Evolutionary conservation across 1,140 invertebrate genomes (phyloP).

Genomic region (Drosophila nannoptera): DNA sequence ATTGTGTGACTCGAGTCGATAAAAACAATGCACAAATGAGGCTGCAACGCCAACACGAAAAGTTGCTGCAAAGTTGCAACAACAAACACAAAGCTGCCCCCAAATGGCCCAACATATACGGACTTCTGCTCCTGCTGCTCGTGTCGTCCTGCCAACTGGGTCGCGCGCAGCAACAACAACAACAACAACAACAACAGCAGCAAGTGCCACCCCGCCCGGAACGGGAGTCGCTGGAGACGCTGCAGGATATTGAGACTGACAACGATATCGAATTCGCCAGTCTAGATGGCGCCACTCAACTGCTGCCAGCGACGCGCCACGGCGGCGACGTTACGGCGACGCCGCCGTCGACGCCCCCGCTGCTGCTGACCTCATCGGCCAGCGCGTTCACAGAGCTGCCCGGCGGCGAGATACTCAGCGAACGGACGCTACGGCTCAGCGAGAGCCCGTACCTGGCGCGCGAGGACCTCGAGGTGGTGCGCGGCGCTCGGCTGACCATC

Average conservation of each 20-base stretch:
- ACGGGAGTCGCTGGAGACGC: conserved; percentile 51
- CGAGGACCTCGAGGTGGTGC: conserved; percentile 89
- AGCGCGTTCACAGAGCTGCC: conserved; percentile 67
- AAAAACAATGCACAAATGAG: conserved; percentile 74
- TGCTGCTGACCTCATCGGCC: conserved; percentile 60
- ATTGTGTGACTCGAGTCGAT: conserved; percentile 41
- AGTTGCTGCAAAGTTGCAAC: conserved; percentile 36
- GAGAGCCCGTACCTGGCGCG: conserved; percentile 88
- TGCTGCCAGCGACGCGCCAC: conserved; percentile 60
- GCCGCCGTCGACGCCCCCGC: conserved; percentile 49
- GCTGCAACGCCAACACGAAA: conserved; percentile 63
- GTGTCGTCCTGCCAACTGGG: conserved; percentile 64
- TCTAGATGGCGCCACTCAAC: conserved; percentile 73
- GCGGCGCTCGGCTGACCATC: conserved; percentile 86
- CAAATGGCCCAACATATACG: conserved; percentile 61
- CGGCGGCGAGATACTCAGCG: conserved; percentile 80
- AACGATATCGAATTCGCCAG: conserved; percentile 75
- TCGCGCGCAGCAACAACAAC: conserved; percentile 44
- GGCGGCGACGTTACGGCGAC: conserved; percentile 55
- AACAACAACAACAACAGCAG: conserved; percentile 4
- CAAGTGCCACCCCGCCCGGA: conserved; percentile 22
- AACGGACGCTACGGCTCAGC: conserved; percentile 79
- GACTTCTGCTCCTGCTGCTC: conserved; percentile 39
- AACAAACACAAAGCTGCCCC: conserved; percentile 21
- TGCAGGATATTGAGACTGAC: conserved; percentile 53